phyloP scores from a whole-genome alignment of 2,797 vertebrate genomes.

The Tragopan temminckii region DNA sequence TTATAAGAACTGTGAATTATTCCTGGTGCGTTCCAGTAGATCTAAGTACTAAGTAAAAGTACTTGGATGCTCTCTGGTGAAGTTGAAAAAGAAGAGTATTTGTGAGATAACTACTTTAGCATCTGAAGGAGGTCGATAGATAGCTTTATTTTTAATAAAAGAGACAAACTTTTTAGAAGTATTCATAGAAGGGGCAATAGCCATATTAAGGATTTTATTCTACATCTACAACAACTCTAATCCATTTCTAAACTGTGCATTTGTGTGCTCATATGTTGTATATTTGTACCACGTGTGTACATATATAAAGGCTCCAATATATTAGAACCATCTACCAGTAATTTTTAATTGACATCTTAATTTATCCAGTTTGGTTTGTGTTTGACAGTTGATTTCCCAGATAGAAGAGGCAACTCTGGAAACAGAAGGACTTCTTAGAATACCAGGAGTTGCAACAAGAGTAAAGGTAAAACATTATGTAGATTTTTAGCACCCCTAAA shows the following conservation, averaged over 20 bases:
- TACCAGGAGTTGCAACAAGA: conserved; percentile 93
- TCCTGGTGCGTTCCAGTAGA: background rate
- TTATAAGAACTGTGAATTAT: background rate
- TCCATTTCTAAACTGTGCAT: background rate
- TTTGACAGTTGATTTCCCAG: conserved; percentile 88
- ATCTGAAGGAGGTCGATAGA: background rate
- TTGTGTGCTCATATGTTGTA: background rate
- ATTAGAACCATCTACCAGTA: background rate
- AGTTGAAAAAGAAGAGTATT: background rate
- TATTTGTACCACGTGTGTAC: background rate
- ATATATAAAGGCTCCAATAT: background rate
- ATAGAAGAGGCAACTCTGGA: conserved; percentile 92
- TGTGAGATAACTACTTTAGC: background rate
- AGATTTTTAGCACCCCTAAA: background rate
- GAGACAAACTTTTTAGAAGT: background rate
- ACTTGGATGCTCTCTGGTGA: background rate
- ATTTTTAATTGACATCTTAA: background rate
- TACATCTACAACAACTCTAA: background rate
- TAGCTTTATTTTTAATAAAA: background rate
- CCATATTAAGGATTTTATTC: background rate
- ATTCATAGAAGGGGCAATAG: background rate
- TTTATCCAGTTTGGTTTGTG: conserved; percentile 41
- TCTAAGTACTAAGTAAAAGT: background rate
- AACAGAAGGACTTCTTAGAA: conserved; percentile 94
- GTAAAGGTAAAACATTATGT: conserved; percentile 87